Evolutionary conservation across 1,140 invertebrate genomes (phyloP).

Genomic region (Bathynomus jamesi): DNA sequence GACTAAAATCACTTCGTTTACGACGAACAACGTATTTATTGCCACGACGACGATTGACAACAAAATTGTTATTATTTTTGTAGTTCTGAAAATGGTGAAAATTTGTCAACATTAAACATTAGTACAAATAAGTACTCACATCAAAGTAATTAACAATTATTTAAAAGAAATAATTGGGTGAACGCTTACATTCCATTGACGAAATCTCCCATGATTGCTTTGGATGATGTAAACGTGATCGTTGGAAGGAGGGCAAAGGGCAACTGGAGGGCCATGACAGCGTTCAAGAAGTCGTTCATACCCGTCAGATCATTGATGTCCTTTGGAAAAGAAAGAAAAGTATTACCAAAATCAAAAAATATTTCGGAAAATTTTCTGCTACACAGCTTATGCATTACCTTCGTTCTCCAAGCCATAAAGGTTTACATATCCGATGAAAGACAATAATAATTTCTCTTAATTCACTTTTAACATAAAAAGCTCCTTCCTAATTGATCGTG

Average conservation of each 20-base stretch:
- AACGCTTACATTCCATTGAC: slow-evolving; percentile 58
- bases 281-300: slow-evolving; percentile 87
- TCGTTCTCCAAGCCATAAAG: too few species aligned
- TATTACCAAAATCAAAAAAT: not conserved
- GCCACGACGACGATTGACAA: slow-evolving; percentile 63
- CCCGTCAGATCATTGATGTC: slow-evolving; percentile 65
- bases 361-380: too few species aligned
- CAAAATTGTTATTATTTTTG: slow-evolving; percentile 58
- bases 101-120: not conserved
- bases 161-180: slow-evolving; percentile 6
- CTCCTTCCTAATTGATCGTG: too few species aligned
- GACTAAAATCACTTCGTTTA: slow-evolving; percentile 51
- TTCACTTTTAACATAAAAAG: too few species aligned
- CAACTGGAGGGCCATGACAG: slow-evolving; percentile 75
- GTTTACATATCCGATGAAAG: too few species aligned
- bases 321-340: slow-evolving; percentile 41
- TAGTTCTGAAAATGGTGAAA: slow-evolving; percentile 49
- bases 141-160: slow-evolving; percentile 4
- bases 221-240: slow-evolving; percentile 75
- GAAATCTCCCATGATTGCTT: slow-evolving; percentile 74
- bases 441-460: too few species aligned
- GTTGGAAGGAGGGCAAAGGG: slow-evolving; percentile 78
- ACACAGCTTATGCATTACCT: too few species aligned
- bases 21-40: slow-evolving; percentile 77
- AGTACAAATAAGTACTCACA: slow-evolving; percentile 3